A percentile compares a stretch with the other conserved stretches of the same genome.
These are phyloP conservation scores for Heliconius hewitsoni DNA, from an alignment of 1,140 invertebrate genomes.

Conservation along the genomic window DNA sequence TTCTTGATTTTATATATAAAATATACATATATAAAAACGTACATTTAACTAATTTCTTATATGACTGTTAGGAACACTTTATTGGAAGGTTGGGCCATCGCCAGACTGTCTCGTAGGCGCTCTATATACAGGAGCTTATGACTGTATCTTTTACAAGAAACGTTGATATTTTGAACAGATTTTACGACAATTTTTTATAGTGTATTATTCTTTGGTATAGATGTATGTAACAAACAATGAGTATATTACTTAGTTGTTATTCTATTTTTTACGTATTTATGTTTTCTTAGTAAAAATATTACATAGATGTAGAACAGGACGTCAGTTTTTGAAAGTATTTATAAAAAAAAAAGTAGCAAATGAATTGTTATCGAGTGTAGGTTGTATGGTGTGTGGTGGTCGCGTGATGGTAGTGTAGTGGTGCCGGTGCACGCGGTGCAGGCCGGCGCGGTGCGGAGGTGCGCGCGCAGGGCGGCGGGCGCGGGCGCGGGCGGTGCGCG, in stretches of 20 bases:
- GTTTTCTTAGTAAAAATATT: background rate
- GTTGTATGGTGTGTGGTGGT: constrained; percentile 54
- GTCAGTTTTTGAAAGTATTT: background rate
- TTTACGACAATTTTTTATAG: background rate
- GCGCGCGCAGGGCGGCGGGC: constrained; percentile 58
- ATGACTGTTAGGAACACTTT: constrained; percentile 40
- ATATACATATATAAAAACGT: background rate
- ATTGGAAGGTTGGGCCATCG: constrained; percentile 39
- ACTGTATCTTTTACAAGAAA: constrained; percentile 25
- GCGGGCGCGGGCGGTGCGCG: constrained; percentile 66
- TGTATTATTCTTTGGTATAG: background rate
- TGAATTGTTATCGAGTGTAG: constrained; percentile 58
- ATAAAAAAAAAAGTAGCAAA: constrained; percentile 46
- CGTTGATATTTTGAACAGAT: constrained; percentile 12
- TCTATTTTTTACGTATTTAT: background rate
- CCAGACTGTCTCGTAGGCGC: constrained; percentile 42
- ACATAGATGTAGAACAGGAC: too few species aligned
- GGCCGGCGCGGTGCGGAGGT: constrained; percentile 40
- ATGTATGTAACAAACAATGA: background rate
- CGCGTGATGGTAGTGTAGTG: constrained; percentile 30
- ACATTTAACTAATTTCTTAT: constrained; percentile 18
- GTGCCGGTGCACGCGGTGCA: constrained; percentile 66
- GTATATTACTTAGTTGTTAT: background rate
- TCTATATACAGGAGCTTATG: constrained; percentile 23
- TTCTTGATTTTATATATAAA: background rate